Conservation (phyloP, 2,113 vertebrate genomes). For the Zapus hudsonius region DNA sequence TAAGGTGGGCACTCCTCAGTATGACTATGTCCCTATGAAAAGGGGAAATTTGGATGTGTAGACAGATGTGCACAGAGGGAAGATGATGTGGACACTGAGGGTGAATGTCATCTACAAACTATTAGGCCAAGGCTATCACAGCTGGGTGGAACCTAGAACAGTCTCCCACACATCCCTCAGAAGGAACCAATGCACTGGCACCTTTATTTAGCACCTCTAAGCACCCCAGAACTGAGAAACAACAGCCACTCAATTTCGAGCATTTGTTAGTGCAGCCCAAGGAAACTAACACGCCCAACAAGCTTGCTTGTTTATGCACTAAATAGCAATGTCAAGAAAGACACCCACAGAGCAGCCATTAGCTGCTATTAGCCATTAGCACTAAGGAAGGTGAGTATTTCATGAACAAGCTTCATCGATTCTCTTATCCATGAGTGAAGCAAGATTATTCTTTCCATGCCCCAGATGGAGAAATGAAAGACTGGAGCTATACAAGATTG, state of each 20-base stretch:
- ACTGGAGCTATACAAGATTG: not conserved
- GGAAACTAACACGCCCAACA: not conserved
- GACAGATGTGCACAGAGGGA: not conserved
- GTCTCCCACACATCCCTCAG: not conserved
- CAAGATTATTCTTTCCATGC: not conserved
- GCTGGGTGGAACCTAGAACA: not conserved
- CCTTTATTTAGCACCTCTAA: not conserved
- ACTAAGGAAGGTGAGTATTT: not conserved
- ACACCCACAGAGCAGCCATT: not conserved
- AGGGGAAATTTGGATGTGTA: not conserved
- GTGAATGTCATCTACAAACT: not conserved
- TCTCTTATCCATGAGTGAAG: not conserved
- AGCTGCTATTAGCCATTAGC: too few species aligned
- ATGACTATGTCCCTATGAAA: not conserved
- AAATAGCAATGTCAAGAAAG: not conserved
- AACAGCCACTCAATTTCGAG: not conserved
- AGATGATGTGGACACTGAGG: not conserved
- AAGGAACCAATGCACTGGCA: not conserved
- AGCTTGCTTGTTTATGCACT: not conserved
- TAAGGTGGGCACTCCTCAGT: not conserved
- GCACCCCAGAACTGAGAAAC: not conserved
- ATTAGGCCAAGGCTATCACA: not conserved
- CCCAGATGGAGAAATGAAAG: not conserved
- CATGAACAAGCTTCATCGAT: not conserved
- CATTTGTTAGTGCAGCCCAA: not conserved